Evolutionary conservation across 2,113 vertebrate species (phyloP).

Genomic region (Sturnira hondurensis): DNA sequence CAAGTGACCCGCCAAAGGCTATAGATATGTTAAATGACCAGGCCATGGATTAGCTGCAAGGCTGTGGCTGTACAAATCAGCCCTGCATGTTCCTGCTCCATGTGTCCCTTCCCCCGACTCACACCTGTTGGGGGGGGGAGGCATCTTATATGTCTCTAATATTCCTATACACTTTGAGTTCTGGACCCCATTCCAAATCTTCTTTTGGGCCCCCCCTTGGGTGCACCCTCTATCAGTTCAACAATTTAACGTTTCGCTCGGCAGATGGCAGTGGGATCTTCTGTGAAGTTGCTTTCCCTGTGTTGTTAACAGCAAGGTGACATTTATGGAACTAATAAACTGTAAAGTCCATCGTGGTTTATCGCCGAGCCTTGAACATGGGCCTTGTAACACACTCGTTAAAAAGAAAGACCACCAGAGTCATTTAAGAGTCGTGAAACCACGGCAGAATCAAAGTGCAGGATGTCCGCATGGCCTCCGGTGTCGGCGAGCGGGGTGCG

Average conservation of each 20-base stretch:
- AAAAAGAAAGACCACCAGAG: slow-evolving; percentile 24
- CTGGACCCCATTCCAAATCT: no score
- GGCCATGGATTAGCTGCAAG: no score
- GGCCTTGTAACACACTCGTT: slow-evolving; percentile 50
- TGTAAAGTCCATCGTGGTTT: slow-evolving; percentile 43
- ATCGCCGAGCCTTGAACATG: background rate
- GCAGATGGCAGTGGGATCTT: background rate
- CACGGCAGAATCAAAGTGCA: slow-evolving; percentile 27
- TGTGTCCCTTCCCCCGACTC: no score
- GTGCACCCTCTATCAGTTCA: no score
- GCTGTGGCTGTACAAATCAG: no score
- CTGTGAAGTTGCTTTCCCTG: slow-evolving; percentile 3
- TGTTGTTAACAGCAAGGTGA: slow-evolving; percentile 43
- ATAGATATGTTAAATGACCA: no score
- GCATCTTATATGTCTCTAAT: no score
- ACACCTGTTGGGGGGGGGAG: no score
- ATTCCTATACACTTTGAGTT: no score
- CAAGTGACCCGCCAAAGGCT: no score
- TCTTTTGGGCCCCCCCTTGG: no score
- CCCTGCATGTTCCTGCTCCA: no score
- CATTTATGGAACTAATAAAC: slow-evolving; percentile 64
- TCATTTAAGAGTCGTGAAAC: slow-evolving; percentile 63
- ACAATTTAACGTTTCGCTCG: fast-evolving
- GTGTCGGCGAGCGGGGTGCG: fast-evolving
- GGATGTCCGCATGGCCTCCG: background rate